Evolutionary conservation across 2,888 invertebrate genomes (phyloP), one percentile per base, ranked within the genome.

Genomic region (Chloroclysta siterata): DNA sequence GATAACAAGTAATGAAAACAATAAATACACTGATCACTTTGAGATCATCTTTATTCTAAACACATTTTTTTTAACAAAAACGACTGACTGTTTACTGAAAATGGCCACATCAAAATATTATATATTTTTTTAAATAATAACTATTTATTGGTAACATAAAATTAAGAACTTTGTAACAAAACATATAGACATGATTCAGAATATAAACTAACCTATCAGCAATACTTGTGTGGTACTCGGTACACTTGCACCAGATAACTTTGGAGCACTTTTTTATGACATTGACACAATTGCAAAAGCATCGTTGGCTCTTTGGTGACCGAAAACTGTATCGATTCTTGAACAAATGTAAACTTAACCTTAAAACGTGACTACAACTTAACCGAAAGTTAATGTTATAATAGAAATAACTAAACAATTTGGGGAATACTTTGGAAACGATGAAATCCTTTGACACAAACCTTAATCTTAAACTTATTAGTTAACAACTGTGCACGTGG

Each of bases 381-480:
- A 89, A 83, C 80, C 80, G 82, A 79, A 82, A 82, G 72, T 71
- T 78, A 78, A 74, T 66, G 78, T 78, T 71, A 79, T 79, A 79
- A 80, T 79, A 77, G 79, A 81, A 83, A 83, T 85, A 89, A 87
- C 69, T 83, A 88, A 91, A 86, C 85, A 88, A 89, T 93, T 93
- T 92, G 91, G 93, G 92, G 91, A 91, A 92, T 92, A 93, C 93
- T 93, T 93, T 93, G 93, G 93, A 93, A 93, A 92, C 92, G 92
- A 91, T 91, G 61, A 90, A 90, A 91, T 90, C 92, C 89, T 92
- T 91, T 90, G 91, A 93, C 92, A 93, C 91, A 93, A 91, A 92
- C 90, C 92, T 92, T 92, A 92, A 87, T 81, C 81, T 87, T 90
- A 88, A 80, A 81, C 87, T 88, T 89, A 89, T 85, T 90, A 91